Conservation (phyloP, 2,797 vertebrate genomes). For the Cryptoblepharus egeriae region DNA sequence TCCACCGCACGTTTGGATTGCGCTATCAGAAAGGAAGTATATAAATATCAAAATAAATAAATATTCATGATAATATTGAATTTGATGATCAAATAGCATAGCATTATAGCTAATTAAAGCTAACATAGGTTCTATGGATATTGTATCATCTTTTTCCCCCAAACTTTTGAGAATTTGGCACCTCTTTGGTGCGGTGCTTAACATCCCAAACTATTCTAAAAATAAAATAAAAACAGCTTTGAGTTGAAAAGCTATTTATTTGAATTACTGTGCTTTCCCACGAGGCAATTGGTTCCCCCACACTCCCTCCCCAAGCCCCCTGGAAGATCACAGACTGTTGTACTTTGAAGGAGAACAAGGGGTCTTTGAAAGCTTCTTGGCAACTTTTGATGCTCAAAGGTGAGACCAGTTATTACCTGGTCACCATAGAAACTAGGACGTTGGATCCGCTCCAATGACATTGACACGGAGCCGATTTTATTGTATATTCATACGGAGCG, state of each 20-base stretch:
- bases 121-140: no score
- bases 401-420: conserved; percentile 53
- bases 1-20: no score
- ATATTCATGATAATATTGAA: no score
- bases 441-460: conserved; percentile 25
- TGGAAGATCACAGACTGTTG: background rate
- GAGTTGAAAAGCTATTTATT: background rate
- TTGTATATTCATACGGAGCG: background rate
- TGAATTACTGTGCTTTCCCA: background rate
- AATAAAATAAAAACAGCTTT: background rate
- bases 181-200: background rate
- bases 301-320: background rate
- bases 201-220: background rate
- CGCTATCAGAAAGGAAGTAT: no score
- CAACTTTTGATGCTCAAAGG: conserved; percentile 63
- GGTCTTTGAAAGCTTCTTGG: conserved; percentile 43
- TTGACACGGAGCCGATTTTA: conserved; percentile 26
- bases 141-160: background rate
- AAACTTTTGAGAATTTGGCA: background rate
- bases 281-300: no score
- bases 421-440: conserved; percentile 49
- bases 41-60: no score
- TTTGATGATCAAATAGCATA: no score
- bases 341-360: conserved; percentile 9
- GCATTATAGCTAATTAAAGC: background rate